Evolutionary conservation across 2,797 vertebrate genomes (phyloP), one percentile per base, ranked within the genome.

Genomic region (Pelodytes ibericus): DNA sequence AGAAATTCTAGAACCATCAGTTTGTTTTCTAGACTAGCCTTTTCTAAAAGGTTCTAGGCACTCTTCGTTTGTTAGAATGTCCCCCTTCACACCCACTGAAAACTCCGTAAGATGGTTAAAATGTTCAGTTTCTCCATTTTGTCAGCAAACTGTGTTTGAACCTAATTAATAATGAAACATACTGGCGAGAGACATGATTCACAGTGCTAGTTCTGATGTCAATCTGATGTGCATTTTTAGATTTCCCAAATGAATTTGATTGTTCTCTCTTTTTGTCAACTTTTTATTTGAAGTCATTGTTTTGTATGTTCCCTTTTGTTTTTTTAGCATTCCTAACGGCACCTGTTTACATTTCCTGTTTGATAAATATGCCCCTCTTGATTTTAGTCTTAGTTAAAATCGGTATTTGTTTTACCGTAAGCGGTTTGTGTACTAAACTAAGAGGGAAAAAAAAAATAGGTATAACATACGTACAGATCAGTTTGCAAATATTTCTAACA

Each of bases 81-180:
- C 44, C 44, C 16, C 18, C 44, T 20, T 11, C 5, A 2, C 49
- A 59, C 72, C 63, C 61, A 57, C 59, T 62, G 30, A 76, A 76
- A 76, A 63, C 59, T 71, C 68, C 67, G 58, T 71, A 65, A 30
- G 51, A 36, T 47, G 68, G 36, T 70, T 77, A 71, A n/a, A 77
- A 63, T 71, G 68, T 68, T 77, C 75, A 70, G 64, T 58, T 51
- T 71, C 53, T 77, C 75, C 68, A 66, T 71, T 71, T 62, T 58
- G 60, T 77, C 63, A 61, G 75, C 75, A 71, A 65, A 77, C 75
- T 77, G 51, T 71, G 75, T 77, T 77, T 77, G 75, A 77, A 77
- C 75, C 75, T 71, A 44, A 77, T 77, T 71, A 77, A 77, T 77
- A 77, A 77, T 77, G 68, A 71, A 77, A 29, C 66, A 64, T 65